Evolutionary conservation across 2,113 vertebrate genomes (phyloP).

Genomic region (Equus quagga): DNA sequence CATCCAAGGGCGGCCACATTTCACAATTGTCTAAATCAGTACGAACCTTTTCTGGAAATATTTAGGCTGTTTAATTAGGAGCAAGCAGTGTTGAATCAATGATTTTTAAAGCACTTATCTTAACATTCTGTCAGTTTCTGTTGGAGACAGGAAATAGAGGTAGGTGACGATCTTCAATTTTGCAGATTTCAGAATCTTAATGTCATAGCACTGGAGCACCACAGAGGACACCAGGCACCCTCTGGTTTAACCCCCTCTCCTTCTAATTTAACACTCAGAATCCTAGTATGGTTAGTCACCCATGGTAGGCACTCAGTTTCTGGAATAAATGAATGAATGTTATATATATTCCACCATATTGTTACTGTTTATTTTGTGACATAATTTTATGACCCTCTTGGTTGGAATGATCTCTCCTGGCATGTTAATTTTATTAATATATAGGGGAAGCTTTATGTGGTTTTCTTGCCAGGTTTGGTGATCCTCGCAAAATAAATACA

Average conservation of each 20-base stretch:
- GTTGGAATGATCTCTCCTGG: too few species aligned
- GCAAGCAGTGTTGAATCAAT: background rate
- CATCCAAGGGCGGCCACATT: background rate
- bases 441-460: background rate
- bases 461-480: background rate
- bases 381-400: background rate
- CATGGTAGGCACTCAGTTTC: background rate
- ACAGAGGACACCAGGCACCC: background rate
- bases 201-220: background rate
- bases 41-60: background rate
- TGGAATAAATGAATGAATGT: background rate
- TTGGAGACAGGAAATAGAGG: background rate
- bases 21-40: background rate
- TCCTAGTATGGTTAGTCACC: background rate
- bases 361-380: background rate
- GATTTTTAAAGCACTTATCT: background rate
- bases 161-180: background rate
- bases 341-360: accelerated
- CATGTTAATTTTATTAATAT: background rate
- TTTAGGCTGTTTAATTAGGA: background rate
- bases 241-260: background rate
- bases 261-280: background rate
- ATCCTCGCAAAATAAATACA: background rate
- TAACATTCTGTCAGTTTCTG: background rate
- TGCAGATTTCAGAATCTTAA: background rate